Evolutionary conservation across 2,113 vertebrate genomes (phyloP).

Genomic region (Nicator chloris): DNA sequence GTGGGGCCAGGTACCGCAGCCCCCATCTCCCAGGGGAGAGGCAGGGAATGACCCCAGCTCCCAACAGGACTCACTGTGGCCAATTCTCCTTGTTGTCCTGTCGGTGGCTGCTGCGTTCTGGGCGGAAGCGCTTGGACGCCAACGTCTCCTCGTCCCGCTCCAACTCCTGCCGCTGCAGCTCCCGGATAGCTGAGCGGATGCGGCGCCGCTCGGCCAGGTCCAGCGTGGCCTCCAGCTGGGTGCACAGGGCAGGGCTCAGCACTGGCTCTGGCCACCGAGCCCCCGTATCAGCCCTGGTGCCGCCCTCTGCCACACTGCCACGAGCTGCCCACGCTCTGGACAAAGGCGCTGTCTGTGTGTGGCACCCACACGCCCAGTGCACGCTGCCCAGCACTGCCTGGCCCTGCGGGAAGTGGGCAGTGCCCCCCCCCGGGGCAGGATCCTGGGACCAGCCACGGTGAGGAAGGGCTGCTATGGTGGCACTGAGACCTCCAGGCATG

Average conservation of each 20-base stretch:
- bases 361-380: not conserved
- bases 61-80: conserved; percentile 75
- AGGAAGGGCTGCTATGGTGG: not conserved
- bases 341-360: not conserved
- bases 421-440: rapidly evolving
- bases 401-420: rapidly evolving
- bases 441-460: not conserved
- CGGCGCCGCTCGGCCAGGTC: conserved; percentile 89
- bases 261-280: not conserved
- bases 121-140: conserved; percentile 91
- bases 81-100: conserved; percentile 94
- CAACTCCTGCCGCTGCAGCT: conserved; percentile 88
- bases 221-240: conserved; percentile 85
- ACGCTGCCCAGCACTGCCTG: not conserved
- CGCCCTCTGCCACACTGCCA: rapidly evolving
- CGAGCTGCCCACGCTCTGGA: rapidly evolving
- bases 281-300: not conserved
- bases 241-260: not conserved
- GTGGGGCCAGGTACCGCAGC: rapidly evolving
- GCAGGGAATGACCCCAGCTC: not conserved
- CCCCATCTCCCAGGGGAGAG: not conserved
- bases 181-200: conserved; percentile 90
- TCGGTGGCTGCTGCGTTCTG: conserved; percentile 72
- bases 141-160: conserved; percentile 86
- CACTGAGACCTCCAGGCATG: rapidly evolving